A percentile compares a stretch with the other conserved stretches of the same genome.
phyloP scores from a whole-genome alignment of 1,140 invertebrate species.

The Tetramorium parvispinum region DNA sequence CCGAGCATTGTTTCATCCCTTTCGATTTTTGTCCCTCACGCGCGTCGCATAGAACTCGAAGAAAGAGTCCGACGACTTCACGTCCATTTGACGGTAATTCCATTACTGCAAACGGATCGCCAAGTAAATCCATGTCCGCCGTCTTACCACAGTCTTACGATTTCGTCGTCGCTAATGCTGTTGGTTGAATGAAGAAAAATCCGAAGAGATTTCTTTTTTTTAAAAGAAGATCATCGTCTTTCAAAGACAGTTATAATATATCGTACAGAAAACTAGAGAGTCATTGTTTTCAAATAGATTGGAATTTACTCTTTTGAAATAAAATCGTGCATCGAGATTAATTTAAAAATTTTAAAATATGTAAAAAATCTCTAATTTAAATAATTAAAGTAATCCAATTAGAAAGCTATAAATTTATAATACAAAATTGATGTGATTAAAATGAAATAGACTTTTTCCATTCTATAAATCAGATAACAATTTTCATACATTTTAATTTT shows the following conservation, averaged over 20 bases:
- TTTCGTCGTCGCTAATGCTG: constrained; percentile 1
- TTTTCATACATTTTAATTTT: not conserved
- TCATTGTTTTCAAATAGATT: not conserved
- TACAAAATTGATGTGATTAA: not conserved
- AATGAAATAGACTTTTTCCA: not conserved
- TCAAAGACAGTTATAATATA: not conserved
- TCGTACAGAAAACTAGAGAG: not conserved
- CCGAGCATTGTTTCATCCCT: constrained; percentile 14
- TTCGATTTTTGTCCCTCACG: constrained; percentile 60
- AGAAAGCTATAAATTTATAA: not conserved
- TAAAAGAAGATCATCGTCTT: not conserved
- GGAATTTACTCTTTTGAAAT: not conserved
- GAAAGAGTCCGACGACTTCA: not conserved
- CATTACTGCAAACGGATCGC: constrained; percentile 54
- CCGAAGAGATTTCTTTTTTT: not conserved
- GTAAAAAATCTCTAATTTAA: not conserved
- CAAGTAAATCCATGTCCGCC: constrained; percentile 21
- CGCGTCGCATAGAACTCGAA: constrained; percentile 16
- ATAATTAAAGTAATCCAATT: not conserved
- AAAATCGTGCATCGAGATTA: not conserved
- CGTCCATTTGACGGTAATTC: constrained; percentile 53
- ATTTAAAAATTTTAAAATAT: not conserved
- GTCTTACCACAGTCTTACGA: constrained; percentile 25
- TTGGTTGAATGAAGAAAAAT: not conserved
- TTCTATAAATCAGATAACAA: not conserved